These are phyloP conservation scores for Alaudala cheleensis DNA, from an alignment of 2,113 vertebrate genomes.

Conservation along the genomic window DNA sequence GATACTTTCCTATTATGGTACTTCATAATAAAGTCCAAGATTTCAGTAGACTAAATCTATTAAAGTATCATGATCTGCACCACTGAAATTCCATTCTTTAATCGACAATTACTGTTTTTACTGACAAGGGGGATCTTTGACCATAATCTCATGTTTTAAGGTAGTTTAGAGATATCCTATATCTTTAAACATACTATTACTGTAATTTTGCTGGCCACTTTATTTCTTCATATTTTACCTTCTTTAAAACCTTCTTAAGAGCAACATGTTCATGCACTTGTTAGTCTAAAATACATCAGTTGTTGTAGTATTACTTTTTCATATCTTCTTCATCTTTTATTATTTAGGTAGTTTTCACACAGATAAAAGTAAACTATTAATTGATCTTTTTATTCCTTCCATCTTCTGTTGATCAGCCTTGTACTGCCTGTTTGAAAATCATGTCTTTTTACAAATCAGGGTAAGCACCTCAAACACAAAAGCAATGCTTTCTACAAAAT, in stretches of 20 bases:
- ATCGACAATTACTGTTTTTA: background rate
- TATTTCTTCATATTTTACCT: background rate
- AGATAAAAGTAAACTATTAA: background rate
- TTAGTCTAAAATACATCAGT: background rate
- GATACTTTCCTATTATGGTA: background rate
- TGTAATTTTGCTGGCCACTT: background rate
- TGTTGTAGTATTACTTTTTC: background rate
- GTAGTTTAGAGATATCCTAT: background rate
- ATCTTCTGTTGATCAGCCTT: background rate
- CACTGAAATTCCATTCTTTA: background rate
- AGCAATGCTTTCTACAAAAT: background rate
- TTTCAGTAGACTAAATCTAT: background rate
- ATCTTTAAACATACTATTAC: background rate
- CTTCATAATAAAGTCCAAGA: background rate
- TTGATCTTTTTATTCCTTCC: background rate
- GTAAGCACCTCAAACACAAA: background rate
- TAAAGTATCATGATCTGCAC: background rate
- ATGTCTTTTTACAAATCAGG: background rate
- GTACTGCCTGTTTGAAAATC: background rate
- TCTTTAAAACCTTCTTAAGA: background rate
- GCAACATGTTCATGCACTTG: background rate
- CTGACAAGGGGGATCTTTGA: background rate
- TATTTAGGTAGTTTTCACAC: background rate
- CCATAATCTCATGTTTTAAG: background rate
- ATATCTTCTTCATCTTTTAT: background rate